phyloP scores from a whole-genome alignment of 2,113 vertebrate species.

The Xiphias gladius region DNA sequence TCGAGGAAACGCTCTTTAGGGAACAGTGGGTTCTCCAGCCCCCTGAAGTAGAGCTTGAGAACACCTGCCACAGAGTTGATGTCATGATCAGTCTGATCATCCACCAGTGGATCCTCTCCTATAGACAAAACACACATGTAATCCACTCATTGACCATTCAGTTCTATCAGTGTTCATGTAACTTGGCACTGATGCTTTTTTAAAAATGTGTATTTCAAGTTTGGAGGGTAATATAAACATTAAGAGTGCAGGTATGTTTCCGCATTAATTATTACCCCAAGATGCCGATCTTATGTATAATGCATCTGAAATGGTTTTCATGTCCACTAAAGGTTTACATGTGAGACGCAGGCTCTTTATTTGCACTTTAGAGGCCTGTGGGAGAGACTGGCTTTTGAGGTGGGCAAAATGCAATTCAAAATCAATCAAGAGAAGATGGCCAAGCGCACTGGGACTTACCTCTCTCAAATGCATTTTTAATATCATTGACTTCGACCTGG shows the following conservation, averaged over 20 bases:
- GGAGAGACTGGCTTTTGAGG: slow-evolving; percentile 59
- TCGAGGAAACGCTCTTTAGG: slow-evolving; percentile 98
- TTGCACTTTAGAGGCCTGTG: slow-evolving; percentile 64
- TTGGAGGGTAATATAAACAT: slow-evolving; percentile 19
- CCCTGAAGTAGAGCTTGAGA: slow-evolving; percentile 98
- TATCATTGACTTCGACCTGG: slow-evolving; percentile 98
- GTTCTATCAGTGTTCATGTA: not conserved
- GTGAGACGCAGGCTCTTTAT: slow-evolving; percentile 46
- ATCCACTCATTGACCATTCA: slow-evolving; percentile 44
- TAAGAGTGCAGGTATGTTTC: slow-evolving; percentile 34
- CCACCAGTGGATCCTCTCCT: slow-evolving; percentile 97
- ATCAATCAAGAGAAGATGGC: slow-evolving; percentile 69
- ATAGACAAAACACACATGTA: slow-evolving; percentile 42
- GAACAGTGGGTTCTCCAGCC: slow-evolving; percentile 97
- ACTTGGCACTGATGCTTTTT: not conserved
- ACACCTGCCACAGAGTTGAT: slow-evolving; percentile 98
- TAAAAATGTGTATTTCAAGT: slow-evolving; percentile 16
- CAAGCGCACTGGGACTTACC: slow-evolving; percentile 83
- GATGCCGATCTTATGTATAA: slow-evolving; percentile 55
- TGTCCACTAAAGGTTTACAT: slow-evolving; percentile 48
- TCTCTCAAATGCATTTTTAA: slow-evolving; percentile 99
- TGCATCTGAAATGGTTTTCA: slow-evolving; percentile 53
- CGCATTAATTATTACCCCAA: slow-evolving; percentile 31
- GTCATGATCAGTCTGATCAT: slow-evolving; percentile 95
- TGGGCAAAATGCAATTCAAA: slow-evolving; percentile 72